A percentile compares a stretch with the other conserved stretches of the same genome.
Conservation (phyloP, 2,797 vertebrate genomes). For the Pseudopleuronectes americanus region DNA sequence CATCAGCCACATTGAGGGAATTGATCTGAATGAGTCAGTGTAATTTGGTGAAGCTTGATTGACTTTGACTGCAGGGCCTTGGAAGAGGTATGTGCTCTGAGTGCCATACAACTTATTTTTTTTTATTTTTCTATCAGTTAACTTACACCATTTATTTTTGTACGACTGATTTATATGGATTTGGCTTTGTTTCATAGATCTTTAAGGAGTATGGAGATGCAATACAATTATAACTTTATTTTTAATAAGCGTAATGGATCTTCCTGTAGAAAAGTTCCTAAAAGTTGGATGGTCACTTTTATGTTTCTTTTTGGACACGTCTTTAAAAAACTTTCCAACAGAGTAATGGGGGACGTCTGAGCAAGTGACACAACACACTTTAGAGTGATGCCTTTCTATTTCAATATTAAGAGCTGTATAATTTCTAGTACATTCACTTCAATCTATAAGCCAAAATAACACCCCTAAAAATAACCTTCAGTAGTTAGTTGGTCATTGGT, state of each 20-base stretch:
- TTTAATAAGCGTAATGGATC: not conserved
- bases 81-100: no score
- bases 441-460: not conserved
- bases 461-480: constrained; percentile 16
- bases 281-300: constrained; percentile 3
- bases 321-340: no score
- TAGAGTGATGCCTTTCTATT: not conserved
- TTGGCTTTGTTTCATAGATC: not conserved
- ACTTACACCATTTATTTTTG: not conserved
- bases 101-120: no score
- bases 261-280: no score
- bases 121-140: not conserved
- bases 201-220: not conserved
- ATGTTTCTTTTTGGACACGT: not conserved
- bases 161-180: not conserved
- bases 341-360: not conserved
- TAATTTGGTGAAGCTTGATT: no score
- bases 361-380: no score
- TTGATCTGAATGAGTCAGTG: no score
- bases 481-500: constrained; percentile 17
- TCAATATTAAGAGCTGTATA: not conserved
- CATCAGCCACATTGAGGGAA: no score
- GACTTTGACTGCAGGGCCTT: no score
- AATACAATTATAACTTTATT: not conserved
- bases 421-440: no score